Base-by-base conservation (phyloP, 2,888 invertebrate species). In the Ernsta delagoae region DNA sequence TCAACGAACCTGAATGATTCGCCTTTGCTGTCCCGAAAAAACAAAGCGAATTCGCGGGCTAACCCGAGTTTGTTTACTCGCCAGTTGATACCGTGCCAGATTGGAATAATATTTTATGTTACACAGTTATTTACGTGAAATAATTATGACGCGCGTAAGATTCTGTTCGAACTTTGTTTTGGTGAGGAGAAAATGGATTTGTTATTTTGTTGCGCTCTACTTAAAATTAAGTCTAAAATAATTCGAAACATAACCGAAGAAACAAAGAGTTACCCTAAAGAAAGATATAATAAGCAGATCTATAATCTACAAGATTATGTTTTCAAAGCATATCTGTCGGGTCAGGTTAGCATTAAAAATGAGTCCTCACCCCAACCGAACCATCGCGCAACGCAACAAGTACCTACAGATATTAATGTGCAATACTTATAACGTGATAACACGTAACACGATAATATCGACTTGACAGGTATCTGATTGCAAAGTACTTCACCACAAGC, bases 1-100 rank as follows among this genome's bases (percentile, higher is more conserved):
- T 80, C 78, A 79, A 77, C 67, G 79, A 76, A 72, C 81, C 72
- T 71, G 48, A 48, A 48, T 59, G 75, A 61, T 60, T 43, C 45
- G 12, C 48, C 45, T n/a, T 5, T n/a, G 45, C 3, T 41, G 41
- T 63, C 70, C 73, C 71, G 70, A 74, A 78, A 78, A 78, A 77
- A 76, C 74, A 76, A 75, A 77, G 75, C 56, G 9, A n/a, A 57
- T 72, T 67, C 70, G 72, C 61, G 70, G 70, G 67, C 70, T 75
- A 53, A 59, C 9, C n/a, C 12, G 48, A 71, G 70, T 71, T 74
- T 71, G 70, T 74, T 71, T 72, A 70, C 70, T 63, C 41, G 63
- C 60, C 65, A 69, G 67, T 71, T 74, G 77, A 77, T 73, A 59
- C 73, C 72, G 64, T 73, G 77, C 77, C 79, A 77, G 74, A 71